Conservation (phyloP, 2,113 vertebrate genomes). For the Phylloscopus trochilus region DNA sequence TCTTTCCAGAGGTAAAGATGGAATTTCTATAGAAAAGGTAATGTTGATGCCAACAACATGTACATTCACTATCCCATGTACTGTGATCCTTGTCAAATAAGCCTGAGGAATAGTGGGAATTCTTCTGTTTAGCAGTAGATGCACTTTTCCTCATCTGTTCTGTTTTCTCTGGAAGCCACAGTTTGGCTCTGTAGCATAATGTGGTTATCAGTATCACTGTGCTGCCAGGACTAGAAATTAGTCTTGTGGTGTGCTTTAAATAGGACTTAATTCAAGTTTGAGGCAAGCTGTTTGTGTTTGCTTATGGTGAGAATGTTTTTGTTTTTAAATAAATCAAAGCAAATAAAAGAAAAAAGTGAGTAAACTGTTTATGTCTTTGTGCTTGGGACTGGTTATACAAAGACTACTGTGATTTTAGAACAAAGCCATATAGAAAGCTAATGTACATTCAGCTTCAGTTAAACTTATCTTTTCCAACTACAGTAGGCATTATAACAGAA, state of each 20-base stretch:
- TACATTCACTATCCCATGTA: background rate
- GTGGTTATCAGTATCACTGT: conserved; percentile 40
- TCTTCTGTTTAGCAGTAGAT: background rate
- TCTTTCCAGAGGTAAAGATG: background rate
- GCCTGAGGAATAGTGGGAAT: background rate
- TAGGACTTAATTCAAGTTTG: conserved; percentile 37
- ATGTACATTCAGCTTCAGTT: background rate
- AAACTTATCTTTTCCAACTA: background rate
- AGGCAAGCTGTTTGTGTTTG: conserved; percentile 45
- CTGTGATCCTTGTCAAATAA: background rate
- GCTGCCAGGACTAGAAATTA: conserved; percentile 37
- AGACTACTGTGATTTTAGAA: background rate
- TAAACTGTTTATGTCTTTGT: conserved; percentile 8
- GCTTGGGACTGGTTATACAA: background rate
- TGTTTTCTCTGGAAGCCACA: conserved; percentile 31
- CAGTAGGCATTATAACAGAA: background rate
- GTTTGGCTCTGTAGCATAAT: background rate
- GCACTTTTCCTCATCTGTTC: conserved; percentile 7
- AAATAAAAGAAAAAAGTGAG: conserved; percentile 30
- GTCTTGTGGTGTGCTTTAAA: conserved; percentile 47
- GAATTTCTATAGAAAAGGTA: background rate
- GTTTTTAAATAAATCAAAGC: conserved; percentile 45
- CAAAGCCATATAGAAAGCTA: background rate
- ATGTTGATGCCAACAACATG: background rate
- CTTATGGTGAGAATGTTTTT: conserved; percentile 14